Conservation (phyloP, 2,113 vertebrate species). For the Dolichotis patagonum region DNA sequence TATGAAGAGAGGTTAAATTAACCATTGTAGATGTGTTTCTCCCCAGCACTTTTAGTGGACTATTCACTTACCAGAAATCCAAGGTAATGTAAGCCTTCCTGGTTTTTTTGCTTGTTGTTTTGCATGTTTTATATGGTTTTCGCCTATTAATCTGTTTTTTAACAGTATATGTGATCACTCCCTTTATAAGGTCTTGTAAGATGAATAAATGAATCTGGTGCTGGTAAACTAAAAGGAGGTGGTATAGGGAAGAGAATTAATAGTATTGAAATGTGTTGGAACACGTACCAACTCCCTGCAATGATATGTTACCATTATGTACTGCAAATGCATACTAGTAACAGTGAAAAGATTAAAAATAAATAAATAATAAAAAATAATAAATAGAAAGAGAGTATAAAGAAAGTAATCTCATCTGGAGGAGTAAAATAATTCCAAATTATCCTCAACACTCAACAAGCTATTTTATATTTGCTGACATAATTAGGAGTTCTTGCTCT, state of each 20-base stretch:
- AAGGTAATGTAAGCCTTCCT: neutral
- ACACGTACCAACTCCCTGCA: neutral
- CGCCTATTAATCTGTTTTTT: neutral
- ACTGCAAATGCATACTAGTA: neutral
- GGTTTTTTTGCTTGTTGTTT: neutral
- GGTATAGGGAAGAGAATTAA: neutral
- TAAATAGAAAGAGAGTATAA: neutral
- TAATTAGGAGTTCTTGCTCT: neutral
- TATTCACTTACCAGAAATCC: neutral
- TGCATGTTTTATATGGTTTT: neutral
- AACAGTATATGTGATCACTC: neutral
- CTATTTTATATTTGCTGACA: neutral
- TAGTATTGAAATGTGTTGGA: neutral
- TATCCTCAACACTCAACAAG: neutral
- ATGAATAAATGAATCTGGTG: neutral
- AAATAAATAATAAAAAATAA: neutral
- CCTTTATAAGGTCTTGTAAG: neutral
- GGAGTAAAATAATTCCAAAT: neutral
- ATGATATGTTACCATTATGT: neutral
- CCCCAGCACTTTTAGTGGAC: neutral
- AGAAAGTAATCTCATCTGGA: neutral
- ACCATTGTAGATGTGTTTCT: neutral
- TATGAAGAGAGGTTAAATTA: neutral
- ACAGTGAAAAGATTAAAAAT: neutral
- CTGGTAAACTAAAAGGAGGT: neutral